A percentile compares a stretch with the other conserved stretches of the same genome.
Conservation (phyloP, 2,113 vertebrate species). For the Hypomesus transpacificus region DNA sequence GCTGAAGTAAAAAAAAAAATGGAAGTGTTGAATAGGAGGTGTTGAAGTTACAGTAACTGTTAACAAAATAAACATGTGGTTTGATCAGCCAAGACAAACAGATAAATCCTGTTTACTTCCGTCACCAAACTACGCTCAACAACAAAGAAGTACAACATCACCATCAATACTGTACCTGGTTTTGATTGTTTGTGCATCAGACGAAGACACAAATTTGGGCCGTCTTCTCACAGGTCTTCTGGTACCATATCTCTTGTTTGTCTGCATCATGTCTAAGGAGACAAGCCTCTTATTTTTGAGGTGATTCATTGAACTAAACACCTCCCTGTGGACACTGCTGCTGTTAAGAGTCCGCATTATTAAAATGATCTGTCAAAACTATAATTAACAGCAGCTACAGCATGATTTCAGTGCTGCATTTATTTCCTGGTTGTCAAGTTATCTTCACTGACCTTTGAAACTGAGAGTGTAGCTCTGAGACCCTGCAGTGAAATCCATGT, state of each 20-base stretch:
- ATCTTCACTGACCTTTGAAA: slow-evolving; percentile 57
- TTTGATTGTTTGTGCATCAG: slow-evolving; percentile 37
- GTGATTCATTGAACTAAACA: not conserved
- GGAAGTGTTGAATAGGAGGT: not conserved
- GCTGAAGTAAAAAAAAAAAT: slow-evolving; percentile 11
- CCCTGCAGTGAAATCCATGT: slow-evolving; percentile 59
- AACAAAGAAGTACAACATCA: not conserved
- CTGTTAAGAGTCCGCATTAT: not conserved
- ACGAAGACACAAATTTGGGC: slow-evolving; percentile 53
- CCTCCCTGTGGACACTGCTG: not conserved
- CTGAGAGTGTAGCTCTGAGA: slow-evolving; percentile 60
- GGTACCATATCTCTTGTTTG: slow-evolving; percentile 50
- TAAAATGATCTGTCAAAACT: too few species aligned
- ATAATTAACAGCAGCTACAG: too few species aligned
- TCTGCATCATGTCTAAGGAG: slow-evolving; percentile 62
- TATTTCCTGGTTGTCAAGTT: not conserved
- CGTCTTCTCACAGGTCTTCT: slow-evolving; percentile 52
- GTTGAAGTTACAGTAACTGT: not conserved
- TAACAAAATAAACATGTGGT: not conserved
- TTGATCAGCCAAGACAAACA: not conserved
- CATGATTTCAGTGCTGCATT: not conserved
- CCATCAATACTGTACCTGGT: slow-evolving; percentile 30
- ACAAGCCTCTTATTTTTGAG: not conserved
- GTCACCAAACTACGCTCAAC: not conserved
- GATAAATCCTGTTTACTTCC: not conserved